Evolutionary conservation across 2,888 invertebrate genomes (phyloP).

Genomic region (Leptopilina syphax): DNA sequence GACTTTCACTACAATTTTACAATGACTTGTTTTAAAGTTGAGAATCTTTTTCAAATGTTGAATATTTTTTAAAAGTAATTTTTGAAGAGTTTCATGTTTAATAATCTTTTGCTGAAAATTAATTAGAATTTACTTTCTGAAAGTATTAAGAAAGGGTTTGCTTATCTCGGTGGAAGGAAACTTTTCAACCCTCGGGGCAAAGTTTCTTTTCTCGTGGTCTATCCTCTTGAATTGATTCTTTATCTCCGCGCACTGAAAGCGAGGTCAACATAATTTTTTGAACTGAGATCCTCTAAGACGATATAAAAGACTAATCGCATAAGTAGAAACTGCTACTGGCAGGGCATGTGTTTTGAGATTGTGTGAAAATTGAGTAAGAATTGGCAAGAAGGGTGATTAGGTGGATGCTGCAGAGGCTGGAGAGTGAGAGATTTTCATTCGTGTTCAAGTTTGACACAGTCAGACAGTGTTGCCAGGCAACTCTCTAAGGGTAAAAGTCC

Average conservation of each 20-base stretch:
- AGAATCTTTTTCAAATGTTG: too few relatives aligned
- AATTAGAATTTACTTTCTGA: constrained; percentile 12
- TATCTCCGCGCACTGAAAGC: background rate
- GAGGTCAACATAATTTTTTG: background rate
- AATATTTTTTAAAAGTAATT: too few relatives aligned
- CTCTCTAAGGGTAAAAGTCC: constrained; percentile 68
- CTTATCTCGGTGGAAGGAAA: background rate
- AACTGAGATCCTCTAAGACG: background rate
- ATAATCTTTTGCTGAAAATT: background rate
- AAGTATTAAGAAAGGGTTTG: background rate
- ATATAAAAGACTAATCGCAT: constrained; percentile 24
- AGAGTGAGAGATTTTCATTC: constrained; percentile 50
- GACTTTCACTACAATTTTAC: background rate
- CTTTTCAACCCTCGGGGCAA: background rate
- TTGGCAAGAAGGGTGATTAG: constrained; percentile 51
- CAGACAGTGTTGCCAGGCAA: constrained; percentile 74
- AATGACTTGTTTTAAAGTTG: too few relatives aligned
- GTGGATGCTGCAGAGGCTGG: constrained; percentile 46
- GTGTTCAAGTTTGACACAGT: constrained; percentile 74
- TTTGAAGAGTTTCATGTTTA: too few relatives aligned
- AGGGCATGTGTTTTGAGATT: constrained; percentile 55
- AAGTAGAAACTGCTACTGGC: constrained; percentile 36
- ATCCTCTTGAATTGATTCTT: background rate
- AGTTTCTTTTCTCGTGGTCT: background rate
- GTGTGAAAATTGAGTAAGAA: constrained; percentile 59